Conservation (phyloP, 37 sponge, comb jelly and placozoan species). For the Beroe ovata region DNA sequence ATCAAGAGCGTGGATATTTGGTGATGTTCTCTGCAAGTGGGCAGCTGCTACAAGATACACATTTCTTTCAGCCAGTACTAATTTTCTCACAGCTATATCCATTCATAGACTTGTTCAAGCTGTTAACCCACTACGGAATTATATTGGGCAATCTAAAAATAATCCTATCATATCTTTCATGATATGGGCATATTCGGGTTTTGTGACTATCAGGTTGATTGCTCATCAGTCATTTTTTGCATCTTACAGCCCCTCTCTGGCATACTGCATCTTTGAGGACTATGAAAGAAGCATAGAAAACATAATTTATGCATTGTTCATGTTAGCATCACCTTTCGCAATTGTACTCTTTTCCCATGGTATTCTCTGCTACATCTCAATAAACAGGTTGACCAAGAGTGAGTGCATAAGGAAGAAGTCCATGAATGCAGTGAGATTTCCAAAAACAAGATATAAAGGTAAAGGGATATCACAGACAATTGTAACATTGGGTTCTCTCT, state of each 20-base stretch:
- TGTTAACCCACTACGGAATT: slow-evolving; percentile 20
- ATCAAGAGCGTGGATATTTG: slow-evolving; percentile 18
- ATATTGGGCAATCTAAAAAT: neutral
- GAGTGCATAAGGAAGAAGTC: slow-evolving; percentile 4
- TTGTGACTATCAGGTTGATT: neutral
- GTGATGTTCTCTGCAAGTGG: neutral
- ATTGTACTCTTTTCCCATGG: slow-evolving; percentile 11
- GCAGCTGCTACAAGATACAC: neutral
- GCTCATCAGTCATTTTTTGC: neutral
- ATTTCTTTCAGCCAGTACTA: neutral
- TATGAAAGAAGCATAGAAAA: slow-evolving; percentile 1
- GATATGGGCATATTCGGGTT: slow-evolving; percentile 1
- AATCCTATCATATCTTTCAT: neutral
- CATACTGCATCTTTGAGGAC: slow-evolving; percentile 3
- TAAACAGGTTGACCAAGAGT: neutral
- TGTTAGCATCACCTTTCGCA: slow-evolving; percentile 1
- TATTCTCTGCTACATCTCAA: slow-evolving; percentile 12
- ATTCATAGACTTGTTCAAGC: slow-evolving; percentile 25
- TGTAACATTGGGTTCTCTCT: slow-evolving; percentile 21
- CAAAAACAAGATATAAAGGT: neutral
- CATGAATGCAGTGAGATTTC: neutral
- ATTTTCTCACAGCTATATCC: slow-evolving; percentile 23
- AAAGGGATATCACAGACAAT: neutral
- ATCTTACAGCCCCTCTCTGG: neutral
- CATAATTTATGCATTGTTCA: neutral